Evolutionary conservation across 2,113 vertebrate species (phyloP).

Genomic region (Brevimyrus niger): DNA sequence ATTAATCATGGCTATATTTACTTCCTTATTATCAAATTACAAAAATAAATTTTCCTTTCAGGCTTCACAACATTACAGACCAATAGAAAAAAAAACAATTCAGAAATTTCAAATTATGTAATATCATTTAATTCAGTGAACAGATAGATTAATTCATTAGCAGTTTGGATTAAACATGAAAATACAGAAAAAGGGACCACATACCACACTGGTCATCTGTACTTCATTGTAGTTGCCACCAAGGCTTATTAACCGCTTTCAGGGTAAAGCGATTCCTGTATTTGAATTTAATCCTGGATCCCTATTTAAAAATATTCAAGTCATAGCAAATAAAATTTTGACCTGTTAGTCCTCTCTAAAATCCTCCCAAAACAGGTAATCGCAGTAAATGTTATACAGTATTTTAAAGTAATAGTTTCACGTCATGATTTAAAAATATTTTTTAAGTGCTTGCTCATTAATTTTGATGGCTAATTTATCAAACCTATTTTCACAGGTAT

Average conservation of each 20-base stretch:
- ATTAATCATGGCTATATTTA: neutral
- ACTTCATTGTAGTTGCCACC: neutral
- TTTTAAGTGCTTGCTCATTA: neutral
- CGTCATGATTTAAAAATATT: neutral
- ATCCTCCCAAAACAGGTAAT: neutral
- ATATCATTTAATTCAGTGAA: too few relatives aligned
- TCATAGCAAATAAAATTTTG: neutral
- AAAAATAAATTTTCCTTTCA: too few relatives aligned
- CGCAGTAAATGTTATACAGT: neutral
- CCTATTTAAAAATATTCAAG: neutral
- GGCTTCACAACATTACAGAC: too few relatives aligned
- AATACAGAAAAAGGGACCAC: neutral
- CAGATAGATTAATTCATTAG: neutral
- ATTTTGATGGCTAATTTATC: neutral
- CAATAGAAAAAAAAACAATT: too few relatives aligned
- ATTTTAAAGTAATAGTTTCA: neutral
- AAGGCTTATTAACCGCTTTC: neutral
- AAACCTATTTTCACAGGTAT: slow-evolving; percentile 66
- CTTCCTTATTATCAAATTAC: neutral
- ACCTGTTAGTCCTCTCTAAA: neutral
- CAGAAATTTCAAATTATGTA: too few relatives aligned
- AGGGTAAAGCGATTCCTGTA: neutral
- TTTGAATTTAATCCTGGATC: neutral
- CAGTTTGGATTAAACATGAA: neutral
- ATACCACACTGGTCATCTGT: neutral